phyloP scores from a whole-genome alignment of 92 coral and sea anemone genomes.

The Porites lobata region DNA sequence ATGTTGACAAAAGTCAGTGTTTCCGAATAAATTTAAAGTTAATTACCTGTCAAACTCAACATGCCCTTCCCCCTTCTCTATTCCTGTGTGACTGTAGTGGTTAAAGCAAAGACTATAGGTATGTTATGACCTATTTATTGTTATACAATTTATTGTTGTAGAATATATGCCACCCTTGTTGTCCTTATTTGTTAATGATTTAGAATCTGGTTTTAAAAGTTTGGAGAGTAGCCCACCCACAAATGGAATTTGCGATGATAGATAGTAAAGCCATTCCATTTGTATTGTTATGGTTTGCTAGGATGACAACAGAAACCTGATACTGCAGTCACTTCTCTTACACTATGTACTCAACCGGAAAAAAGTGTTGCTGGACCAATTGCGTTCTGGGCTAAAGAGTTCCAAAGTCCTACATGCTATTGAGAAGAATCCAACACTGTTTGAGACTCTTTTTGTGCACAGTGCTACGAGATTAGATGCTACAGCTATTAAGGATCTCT shows the following conservation, averaged over 20 bases:
- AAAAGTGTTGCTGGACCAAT: conserved; percentile 57
- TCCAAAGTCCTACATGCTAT: conserved; percentile 23
- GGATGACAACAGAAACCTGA: conserved; percentile 44
- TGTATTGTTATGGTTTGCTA: conserved; percentile 21
- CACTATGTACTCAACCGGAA: conserved; percentile 56
- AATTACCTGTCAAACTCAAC: conserved; percentile 35
- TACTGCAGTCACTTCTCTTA: conserved; percentile 49
- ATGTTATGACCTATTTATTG: conserved; percentile 26
- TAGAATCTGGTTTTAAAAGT: not conserved
- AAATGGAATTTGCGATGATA: no score
- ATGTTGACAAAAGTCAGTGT: conserved; percentile 10
- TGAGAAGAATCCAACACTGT: conserved; percentile 30
- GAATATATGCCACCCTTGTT: conserved; percentile 1
- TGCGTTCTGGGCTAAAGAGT: conserved; percentile 39
- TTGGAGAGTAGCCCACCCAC: not conserved
- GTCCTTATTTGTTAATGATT: conserved; percentile 3
- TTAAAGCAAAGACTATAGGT: conserved; percentile 18
- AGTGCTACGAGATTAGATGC: conserved; percentile 17
- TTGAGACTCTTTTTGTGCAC: conserved; percentile 50
- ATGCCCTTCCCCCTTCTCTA: conserved; percentile 35
- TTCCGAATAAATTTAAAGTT: conserved; percentile 25
- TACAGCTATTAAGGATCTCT: conserved; percentile 22
- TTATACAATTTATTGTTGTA: not conserved
- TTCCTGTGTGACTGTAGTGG: conserved; percentile 38
- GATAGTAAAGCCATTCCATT: not conserved